Conservation (phyloP, 1,140 invertebrate species). For the Nasonia longicornis region DNA sequence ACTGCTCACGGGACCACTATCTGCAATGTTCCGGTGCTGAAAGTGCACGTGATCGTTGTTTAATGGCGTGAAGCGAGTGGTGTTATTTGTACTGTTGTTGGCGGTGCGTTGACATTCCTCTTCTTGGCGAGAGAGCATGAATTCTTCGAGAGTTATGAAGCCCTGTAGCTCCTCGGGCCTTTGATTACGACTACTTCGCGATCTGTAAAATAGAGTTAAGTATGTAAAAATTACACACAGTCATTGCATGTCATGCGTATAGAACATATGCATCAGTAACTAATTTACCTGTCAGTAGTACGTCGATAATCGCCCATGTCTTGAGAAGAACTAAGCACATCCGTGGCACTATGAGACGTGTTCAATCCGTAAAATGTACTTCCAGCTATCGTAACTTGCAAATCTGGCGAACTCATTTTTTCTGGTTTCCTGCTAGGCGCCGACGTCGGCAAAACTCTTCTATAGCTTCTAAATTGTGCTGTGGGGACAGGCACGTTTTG, state of each 20-base stretch:
- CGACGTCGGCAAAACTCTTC: conserved; percentile 71
- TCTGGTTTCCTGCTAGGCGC: conserved; percentile 52
- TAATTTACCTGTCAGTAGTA: conserved; percentile 57
- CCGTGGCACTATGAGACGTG: conserved; percentile 57
- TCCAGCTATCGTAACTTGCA: conserved; percentile 60
- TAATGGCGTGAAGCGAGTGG: conserved; percentile 51
- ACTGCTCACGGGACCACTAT: conserved; percentile 42
- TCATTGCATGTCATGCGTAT: neutral
- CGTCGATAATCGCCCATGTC: conserved; percentile 62
- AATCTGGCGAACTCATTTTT: conserved; percentile 53
- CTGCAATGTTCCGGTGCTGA: conserved; percentile 55
- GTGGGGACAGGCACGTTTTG: conserved; percentile 79
- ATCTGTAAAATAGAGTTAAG: neutral
- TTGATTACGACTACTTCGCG: conserved; percentile 40
- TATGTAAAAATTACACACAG: neutral
- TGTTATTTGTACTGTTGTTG: conserved; percentile 46
- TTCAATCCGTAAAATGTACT: conserved; percentile 63
- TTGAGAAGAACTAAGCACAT: conserved; percentile 55
- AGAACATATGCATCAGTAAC: neutral
- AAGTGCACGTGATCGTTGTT: conserved; percentile 59
- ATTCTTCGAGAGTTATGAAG: conserved; percentile 78
- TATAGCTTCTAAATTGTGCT: conserved; percentile 81
- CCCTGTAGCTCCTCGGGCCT: conserved; percentile 66
- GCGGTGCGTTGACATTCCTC: conserved; percentile 71
- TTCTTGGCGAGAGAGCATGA: conserved; percentile 79